phyloP scores from a whole-genome alignment of 1,140 invertebrate species.

The Drosophila subobscura region DNA sequence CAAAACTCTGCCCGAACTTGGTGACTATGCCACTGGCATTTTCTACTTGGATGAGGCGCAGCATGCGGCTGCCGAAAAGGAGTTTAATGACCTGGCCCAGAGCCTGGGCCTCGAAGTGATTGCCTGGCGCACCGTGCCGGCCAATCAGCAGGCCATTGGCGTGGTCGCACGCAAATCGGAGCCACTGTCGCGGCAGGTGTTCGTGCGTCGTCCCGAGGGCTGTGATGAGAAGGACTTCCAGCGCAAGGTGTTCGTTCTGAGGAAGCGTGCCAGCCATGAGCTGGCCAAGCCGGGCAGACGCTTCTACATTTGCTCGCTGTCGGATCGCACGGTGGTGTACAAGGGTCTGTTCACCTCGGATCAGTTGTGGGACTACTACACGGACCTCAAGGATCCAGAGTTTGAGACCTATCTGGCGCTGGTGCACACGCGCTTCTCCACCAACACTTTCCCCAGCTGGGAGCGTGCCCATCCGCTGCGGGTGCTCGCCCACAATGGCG shows the following conservation, averaged over 20 bases:
- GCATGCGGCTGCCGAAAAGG: conserved; percentile 90
- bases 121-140: conserved; percentile 96
- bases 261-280: conserved; percentile 96
- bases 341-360: conserved; percentile 98
- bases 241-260: conserved; percentile 93
- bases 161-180: conserved; percentile 95
- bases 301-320: conserved; percentile 98
- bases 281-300: conserved; percentile 92
- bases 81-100: conserved; percentile 92
- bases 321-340: conserved; percentile 95
- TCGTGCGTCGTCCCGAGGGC: conserved; percentile 87
- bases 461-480: conserved; percentile 99
- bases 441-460: conserved; percentile 99
- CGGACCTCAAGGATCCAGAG: conserved; percentile 88
- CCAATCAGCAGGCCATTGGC: conserved; percentile 93
- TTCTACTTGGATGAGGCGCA: conserved; percentile 95
- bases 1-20: conserved; percentile 92
- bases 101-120: conserved; percentile 92
- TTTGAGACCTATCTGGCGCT: conserved; percentile 97
- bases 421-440: conserved; percentile 98
- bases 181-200: conserved; percentile 97
- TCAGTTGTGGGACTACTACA: conserved; percentile 94
- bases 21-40: conserved; percentile 97
- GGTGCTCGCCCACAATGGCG: conserved; percentile 98
- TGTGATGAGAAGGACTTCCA: conserved; percentile 87